phyloP scores from a whole-genome alignment of 92 coral and sea anemone genomes.

The Parazoanthus atlanticus region DNA sequence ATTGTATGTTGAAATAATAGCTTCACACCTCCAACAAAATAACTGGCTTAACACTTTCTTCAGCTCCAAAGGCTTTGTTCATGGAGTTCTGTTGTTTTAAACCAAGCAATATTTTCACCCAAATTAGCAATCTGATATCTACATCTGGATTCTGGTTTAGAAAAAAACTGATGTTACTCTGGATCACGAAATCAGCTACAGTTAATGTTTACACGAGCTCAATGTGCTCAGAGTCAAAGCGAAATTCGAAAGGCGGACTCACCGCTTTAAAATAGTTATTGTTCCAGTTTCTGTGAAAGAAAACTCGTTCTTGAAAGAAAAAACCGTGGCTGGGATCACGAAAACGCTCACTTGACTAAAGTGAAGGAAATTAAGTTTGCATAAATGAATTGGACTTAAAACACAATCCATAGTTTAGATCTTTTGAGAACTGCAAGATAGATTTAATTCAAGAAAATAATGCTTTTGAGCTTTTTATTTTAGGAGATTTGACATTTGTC shows the following conservation, averaged over 20 bases:
- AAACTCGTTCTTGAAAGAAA: background rate
- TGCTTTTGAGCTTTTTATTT: background rate
- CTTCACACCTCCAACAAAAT: constrained; percentile 67
- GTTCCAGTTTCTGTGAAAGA: background rate
- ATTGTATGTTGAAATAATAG: constrained; percentile 50
- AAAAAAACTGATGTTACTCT: constrained; percentile 4
- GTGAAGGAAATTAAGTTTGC: background rate
- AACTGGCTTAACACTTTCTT: constrained; percentile 42
- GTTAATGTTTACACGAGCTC: background rate
- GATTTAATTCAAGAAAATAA: background rate
- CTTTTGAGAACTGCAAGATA: background rate
- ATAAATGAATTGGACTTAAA: background rate
- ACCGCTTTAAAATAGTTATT: background rate
- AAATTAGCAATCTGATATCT: constrained; percentile 25
- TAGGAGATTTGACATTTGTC: background rate
- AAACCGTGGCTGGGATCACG: background rate
- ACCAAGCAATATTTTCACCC: constrained; percentile 12
- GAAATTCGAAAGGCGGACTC: background rate
- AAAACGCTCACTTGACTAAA: background rate
- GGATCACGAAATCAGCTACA: background rate
- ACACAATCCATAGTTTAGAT: background rate
- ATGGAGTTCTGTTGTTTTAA: constrained; percentile 5
- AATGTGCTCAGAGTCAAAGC: background rate
- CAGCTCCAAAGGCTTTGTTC: constrained; percentile 35
- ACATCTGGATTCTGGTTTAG: background rate